These are phyloP conservation scores for Cyprinodon diabolis DNA, from an alignment of 2,797 vertebrate species.

Conservation along the genomic window DNA sequence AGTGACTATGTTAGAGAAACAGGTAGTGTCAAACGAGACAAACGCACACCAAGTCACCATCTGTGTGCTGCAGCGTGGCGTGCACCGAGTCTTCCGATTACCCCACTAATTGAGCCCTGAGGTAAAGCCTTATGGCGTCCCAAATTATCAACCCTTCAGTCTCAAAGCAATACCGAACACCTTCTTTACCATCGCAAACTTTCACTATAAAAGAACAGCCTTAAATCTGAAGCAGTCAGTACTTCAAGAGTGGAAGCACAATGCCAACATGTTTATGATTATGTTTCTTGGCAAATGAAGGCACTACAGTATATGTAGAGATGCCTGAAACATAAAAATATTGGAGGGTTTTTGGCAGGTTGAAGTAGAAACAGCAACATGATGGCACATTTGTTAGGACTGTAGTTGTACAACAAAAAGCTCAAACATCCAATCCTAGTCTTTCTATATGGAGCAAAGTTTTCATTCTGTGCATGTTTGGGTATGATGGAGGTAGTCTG, in stretches of 20 bases:
- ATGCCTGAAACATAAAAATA: not conserved
- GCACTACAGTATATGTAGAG: not conserved
- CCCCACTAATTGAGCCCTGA: constrained; percentile 37
- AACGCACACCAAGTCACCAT: constrained; percentile 55
- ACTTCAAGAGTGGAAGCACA: not conserved
- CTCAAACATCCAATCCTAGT: not conserved
- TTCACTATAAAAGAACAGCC: constrained; percentile 7
- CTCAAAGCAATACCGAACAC: constrained; percentile 9
- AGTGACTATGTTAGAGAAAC: constrained; percentile 35
- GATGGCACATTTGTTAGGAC: too few species aligned
- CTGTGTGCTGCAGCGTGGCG: constrained; percentile 37
- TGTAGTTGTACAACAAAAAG: not conserved
- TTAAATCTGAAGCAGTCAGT: constrained; percentile 7
- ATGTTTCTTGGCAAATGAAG: not conserved
- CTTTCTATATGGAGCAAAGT: not conserved
- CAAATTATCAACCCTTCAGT: constrained; percentile 38
- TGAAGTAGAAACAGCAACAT: too few species aligned
- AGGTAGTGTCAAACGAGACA: constrained; percentile 46
- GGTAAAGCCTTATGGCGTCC: constrained; percentile 13
- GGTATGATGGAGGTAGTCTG: not conserved
- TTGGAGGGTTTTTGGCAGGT: not conserved
- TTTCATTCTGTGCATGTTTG: not conserved
- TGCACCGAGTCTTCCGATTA: constrained; percentile 42
- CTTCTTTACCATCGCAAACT: not conserved
- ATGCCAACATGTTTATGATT: not conserved